Base-by-base conservation (phyloP, 92 coral and sea anemone genomes). In the Chrysogorgia sp. region DNA sequence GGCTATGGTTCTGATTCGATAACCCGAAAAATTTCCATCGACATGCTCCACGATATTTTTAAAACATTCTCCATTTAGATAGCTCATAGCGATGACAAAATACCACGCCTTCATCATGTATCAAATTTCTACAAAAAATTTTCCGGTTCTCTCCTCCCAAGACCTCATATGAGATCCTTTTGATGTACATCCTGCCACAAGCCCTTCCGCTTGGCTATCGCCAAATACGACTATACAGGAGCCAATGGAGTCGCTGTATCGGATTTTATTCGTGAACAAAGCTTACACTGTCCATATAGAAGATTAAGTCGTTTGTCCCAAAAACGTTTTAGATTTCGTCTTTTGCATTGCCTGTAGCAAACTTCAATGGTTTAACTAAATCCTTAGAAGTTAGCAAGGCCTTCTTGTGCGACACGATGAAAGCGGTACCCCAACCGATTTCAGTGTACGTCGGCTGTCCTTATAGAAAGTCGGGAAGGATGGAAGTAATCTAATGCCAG, bases 201-300 rank as follows among this genome's bases (percentile, higher is more conserved):
- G 29, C 57, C 84, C 84, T 68, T 80, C n/a, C 86, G 49, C 34
- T 67, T 40, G 17, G 22, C 22, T 82, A 74, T 37, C 82, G 34
- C 86, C 86, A 82, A 14, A 82, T 43, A 2, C 75, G 61, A 28
- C 75, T 33, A n/a, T 19, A 53, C 63, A 17, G 86, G 86, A 20
- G 82, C n/a, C 81, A 63, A 64, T 13, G 15, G 86, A 45, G 48
- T 82, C 81, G 28, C 58, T 56, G 57, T 59, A 62, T 62, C n/a
- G 82, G 86, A 47, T 74, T 82, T 10, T 37, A 34, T 50, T 82
- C 74, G 76, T 82, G 81, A 15, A 63, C 81, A 72, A 82, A 71
- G 22, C 68, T 50, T 35, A 71, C 75, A 43, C 86, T 81, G 58
- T 60, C 81, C 29, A 82, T 58, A 60, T 82, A 82, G 72, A 72